Conservation (phyloP, 2,797 vertebrate genomes). For the Pseudochirops cupreus region DNA sequence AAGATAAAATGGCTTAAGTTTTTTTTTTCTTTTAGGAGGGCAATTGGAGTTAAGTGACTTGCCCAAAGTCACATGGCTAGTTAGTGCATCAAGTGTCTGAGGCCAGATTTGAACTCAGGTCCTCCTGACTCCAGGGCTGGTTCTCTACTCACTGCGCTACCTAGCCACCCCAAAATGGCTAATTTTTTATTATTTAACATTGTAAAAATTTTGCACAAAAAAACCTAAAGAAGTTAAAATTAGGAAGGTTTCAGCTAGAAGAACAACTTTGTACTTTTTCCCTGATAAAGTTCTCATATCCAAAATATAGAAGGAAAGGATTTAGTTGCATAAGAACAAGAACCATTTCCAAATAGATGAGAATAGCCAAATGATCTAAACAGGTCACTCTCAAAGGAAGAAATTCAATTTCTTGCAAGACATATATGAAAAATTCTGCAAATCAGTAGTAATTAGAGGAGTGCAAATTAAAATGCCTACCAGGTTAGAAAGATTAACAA, state of each 20-base stretch:
- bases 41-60: too few species aligned
- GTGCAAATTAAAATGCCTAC: neutral
- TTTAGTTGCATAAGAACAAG: neutral
- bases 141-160: too few species aligned
- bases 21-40: too few species aligned
- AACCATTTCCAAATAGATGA: neutral
- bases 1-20: neutral
- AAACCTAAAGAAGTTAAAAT: neutral
- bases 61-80: too few species aligned
- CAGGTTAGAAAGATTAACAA: neutral
- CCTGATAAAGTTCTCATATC: neutral
- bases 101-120: too few species aligned
- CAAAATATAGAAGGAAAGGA: neutral
- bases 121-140: too few species aligned
- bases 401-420: neutral
- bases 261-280: neutral
- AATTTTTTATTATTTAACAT: neutral
- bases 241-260: neutral
- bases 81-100: too few species aligned
- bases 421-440: neutral
- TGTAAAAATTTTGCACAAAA: neutral
- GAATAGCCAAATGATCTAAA: neutral
- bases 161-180: too few species aligned
- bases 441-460: neutral
- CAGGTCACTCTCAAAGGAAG: neutral